Base-by-base conservation (phyloP, 2,888 invertebrate species). In the Beris chalybata region DNA sequence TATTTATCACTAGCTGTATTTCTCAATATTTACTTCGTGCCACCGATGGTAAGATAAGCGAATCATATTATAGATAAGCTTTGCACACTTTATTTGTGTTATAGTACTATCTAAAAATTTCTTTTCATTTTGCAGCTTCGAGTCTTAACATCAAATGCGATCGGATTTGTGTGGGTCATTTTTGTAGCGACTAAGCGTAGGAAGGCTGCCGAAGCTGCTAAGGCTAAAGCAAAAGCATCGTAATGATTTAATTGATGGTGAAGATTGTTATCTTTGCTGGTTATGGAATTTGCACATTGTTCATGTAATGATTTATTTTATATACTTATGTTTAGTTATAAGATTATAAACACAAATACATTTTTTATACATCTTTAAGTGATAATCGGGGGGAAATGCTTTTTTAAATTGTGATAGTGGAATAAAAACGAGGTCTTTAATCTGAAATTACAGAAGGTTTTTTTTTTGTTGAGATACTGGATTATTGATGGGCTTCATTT, bases 111-210 rank as follows among this genome's bases (percentile, higher is more conserved):
- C 22, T 11, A 65, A 38, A 31, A 4, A 45, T 29, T 64, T 5
- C 54, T 55, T 69, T 44, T 58, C 50, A 55, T 52, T 66, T 86
- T 87, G 71, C 82, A 92, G 91, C 79, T 93, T 64, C 82, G 91
- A 72, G 89, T 91, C n/a, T 81, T 92, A 11, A 84, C 88, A 67
- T 85, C 86, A 77, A 91, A 90, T 76, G 73, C 91, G n/a, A 86
- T 92, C 67, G 89, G 90, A 54, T 89, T 92, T 75, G 84, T 89
- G 72, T 92, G 92, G 92, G 86, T 87, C 1, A 86, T 92, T 76
- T 91, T 88, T 75, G 75, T 92, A 59, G 89, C 91, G 3, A 85
- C 85, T 68, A 87, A 87, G 75, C 84, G 90, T 74, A 83, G 88
- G 11, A 85, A 86, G 73, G 65, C 53, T 13, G 69, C 70, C 3